Evolutionary conservation across 2,113 vertebrate genomes (phyloP), one percentile per base, ranked within the genome.

Genomic region (Conger conger): DNA sequence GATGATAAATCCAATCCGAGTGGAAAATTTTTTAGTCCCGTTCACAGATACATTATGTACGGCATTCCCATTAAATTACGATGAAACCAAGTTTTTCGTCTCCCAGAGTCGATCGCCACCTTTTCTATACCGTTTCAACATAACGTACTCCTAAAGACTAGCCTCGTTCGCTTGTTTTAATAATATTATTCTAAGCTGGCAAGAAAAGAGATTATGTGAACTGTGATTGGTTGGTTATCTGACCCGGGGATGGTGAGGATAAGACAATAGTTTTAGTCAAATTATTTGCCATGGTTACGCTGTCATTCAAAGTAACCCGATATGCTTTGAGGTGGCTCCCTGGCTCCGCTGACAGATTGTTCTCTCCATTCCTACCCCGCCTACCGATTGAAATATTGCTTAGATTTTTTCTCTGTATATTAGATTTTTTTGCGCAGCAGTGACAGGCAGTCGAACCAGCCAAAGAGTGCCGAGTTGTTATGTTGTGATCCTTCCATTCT

Each of bases 131-230:
- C 89, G 94, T 92, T 95, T 93, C 94, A 93, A 90, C 94, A 95
- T 95, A 91, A 94, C 94, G 93, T 91, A 91, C 94, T 95, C 94
- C 88, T 89, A 89, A 87, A 94, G 93, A 91, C 93, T 87, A 91
- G 92, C 84, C 92, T 92, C 88, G 92, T 93, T 93, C 91, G 89
- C 90, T 96, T 95, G 95, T 96, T 97, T 96, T 91, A 97, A 98
- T 97, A 98, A 99, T 98, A 98, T 98, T 98, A 98, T 99, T 99
- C 96, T 98, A 97, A 98, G 94, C 97, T 96, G 97, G 97, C 97
- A 97, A 96, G 96, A 96, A 96, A 96, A 95, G 95, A 95, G 95
- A 97, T 97, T 96, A 96, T 96, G 96, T 95, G 96, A 93, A 94
- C 96, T 96, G 96, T 99, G 97, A 99, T 99, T 99, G 98, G 98